Evolutionary conservation across 1,140 invertebrate species (phyloP).

Genomic region (Trichonephila clavipes): DNA sequence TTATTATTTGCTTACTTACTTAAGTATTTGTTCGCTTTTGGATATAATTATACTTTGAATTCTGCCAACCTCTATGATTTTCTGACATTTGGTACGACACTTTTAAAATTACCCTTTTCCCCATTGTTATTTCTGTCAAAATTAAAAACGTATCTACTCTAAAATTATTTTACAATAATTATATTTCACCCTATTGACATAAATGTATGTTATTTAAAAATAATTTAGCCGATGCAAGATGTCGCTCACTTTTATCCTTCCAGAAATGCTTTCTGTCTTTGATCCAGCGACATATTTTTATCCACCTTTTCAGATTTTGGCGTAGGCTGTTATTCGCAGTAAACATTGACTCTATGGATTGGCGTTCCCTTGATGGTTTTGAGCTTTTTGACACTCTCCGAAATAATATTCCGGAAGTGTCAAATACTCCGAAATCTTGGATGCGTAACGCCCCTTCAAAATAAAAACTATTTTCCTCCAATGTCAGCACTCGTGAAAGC

Average conservation of each 20-base stretch:
- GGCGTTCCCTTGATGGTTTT: not conserved
- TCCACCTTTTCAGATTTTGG: not conserved
- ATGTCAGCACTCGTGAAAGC: not conserved
- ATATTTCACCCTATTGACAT: too few species aligned
- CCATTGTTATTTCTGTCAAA: not conserved
- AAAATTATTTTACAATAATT: too few species aligned
- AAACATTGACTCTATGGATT: slow-evolving; percentile 19
- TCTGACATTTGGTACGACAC: not conserved
- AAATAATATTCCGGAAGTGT: slow-evolving; percentile 41
- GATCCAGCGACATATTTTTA: not conserved
- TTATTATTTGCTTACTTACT: not conserved
- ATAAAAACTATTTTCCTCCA: not conserved
- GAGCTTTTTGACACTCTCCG: not conserved
- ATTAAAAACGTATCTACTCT: too few species aligned
- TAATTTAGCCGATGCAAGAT: not conserved
- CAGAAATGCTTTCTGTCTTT: not conserved
- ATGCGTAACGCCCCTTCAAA: not conserved
- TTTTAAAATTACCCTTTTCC: not conserved
- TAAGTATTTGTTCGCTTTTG: not conserved
- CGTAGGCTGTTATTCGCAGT: not conserved
- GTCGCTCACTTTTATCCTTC: not conserved
- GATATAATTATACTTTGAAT: not conserved
- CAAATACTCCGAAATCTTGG: not conserved
- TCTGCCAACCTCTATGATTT: not conserved
- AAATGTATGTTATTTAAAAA: too few species aligned